phyloP scores from a whole-genome alignment of 1,140 invertebrate genomes.

The Trichonephila inaurata region DNA sequence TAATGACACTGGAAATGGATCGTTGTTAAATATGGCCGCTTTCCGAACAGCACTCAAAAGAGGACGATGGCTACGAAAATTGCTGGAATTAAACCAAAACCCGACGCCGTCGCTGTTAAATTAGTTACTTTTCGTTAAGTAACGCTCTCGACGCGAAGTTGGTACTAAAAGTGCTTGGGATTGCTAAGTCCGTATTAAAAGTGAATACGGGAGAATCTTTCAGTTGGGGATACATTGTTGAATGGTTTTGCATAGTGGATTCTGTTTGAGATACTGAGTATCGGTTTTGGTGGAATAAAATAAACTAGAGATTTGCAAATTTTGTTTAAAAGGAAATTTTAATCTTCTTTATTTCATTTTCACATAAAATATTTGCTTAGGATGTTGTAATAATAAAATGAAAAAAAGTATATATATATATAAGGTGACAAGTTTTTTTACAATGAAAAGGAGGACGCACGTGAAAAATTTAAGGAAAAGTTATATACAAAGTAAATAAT shows the following conservation, averaged over 20 bases:
- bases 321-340: background rate
- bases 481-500: too few relatives aligned
- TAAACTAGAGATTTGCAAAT: background rate
- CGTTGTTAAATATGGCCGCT: conserved; percentile 52
- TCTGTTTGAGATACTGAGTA: background rate
- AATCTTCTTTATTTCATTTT: background rate
- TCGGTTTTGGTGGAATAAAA: background rate
- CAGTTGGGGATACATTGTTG: background rate
- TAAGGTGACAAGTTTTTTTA: too few relatives aligned
- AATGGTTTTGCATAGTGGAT: background rate
- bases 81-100: conserved; percentile 32
- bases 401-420: too few relatives aligned
- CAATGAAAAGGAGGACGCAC: too few relatives aligned
- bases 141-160: background rate
- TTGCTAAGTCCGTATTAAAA: conserved; percentile 13
- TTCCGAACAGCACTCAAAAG: conserved; percentile 8
- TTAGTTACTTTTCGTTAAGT: conserved; percentile 41
- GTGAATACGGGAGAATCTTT: background rate
- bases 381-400: too few relatives aligned
- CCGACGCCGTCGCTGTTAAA: background rate
- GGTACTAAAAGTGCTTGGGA: conserved; percentile 5
- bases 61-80: conserved; percentile 20
- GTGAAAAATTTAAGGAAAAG: too few relatives aligned
- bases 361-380: too few relatives aligned
- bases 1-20: conserved; percentile 57